phyloP scores from a whole-genome alignment of 2,888 invertebrate genomes.

The Tryphoninae sp. region DNA sequence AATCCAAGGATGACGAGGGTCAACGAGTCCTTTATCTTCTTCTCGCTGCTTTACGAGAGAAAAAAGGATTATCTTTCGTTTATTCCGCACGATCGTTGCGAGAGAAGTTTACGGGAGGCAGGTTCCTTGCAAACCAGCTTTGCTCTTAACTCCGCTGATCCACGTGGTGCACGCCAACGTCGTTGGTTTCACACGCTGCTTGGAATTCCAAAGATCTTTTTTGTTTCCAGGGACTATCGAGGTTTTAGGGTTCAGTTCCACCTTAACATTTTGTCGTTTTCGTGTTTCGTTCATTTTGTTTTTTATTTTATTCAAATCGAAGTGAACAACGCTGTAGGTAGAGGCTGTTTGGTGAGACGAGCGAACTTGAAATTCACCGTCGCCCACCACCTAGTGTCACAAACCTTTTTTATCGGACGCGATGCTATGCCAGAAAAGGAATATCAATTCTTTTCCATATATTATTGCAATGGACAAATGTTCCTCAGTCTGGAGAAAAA shows the following conservation, averaged over 20 bases:
- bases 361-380: background rate
- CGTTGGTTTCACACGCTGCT: conserved; percentile 7
- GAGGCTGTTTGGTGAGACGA: background rate
- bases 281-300: background rate
- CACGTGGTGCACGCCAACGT: background rate
- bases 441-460: background rate
- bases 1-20: conserved; percentile 59
- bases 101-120: conserved; percentile 46
- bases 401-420: background rate
- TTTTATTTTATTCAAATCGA: background rate
- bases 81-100: conserved; percentile 20
- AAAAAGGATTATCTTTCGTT: conserved; percentile 32
- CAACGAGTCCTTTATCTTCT: conserved; percentile 55
- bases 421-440: background rate
- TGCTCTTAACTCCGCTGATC: conserved; percentile 3
- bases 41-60: conserved; percentile 15
- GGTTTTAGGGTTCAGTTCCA: conserved; percentile 34
- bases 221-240: conserved; percentile 6
- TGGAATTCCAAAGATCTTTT: conserved; percentile 39
- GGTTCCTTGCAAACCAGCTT: conserved; percentile 41
- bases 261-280: conserved; percentile 3
- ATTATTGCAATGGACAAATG: background rate
- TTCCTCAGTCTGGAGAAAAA: background rate
- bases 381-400: background rate
- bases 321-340: background rate